Percentiles rank a stretch among this genome's conserved stretches.
phyloP scores from a whole-genome alignment of 2,888 invertebrate genomes.

The Salticus scenicus region DNA sequence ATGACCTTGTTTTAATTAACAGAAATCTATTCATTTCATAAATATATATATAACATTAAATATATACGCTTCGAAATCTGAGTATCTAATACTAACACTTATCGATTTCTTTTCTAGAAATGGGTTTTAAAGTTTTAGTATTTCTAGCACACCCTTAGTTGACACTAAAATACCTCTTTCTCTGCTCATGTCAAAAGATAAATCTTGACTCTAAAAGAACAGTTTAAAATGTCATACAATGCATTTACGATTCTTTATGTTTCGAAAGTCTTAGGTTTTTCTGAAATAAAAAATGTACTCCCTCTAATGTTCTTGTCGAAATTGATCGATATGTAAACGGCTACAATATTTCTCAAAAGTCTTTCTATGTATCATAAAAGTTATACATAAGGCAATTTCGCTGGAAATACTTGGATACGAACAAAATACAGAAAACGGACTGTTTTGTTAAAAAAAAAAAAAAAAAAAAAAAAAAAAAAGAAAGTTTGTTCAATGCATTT shows the following conservation, averaged over 20 bases:
- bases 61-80: too few relatives aligned
- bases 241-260: not conserved
- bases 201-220: too few relatives aligned
- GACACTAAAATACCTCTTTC: too few relatives aligned
- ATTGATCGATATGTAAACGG: not conserved
- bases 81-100: too few relatives aligned
- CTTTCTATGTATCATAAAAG: slow-evolving; percentile 1
- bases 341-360: not conserved
- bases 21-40: too few relatives aligned
- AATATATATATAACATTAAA: too few relatives aligned
- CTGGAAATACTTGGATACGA: not conserved
- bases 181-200: too few relatives aligned
- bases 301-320: not conserved
- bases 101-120: too few relatives aligned
- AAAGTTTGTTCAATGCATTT: slow-evolving; percentile 62
- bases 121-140: too few relatives aligned
- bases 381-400: not conserved
- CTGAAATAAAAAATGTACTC: not conserved
- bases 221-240: not conserved
- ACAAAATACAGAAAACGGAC: not conserved
- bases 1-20: too few relatives aligned
- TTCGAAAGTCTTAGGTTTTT: not conserved
- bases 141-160: too few relatives aligned
- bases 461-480: not conserved
- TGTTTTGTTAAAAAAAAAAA: not conserved